Evolutionary conservation across 2,888 invertebrate genomes (phyloP).

Genomic region (Bruchidius siliquastri): DNA sequence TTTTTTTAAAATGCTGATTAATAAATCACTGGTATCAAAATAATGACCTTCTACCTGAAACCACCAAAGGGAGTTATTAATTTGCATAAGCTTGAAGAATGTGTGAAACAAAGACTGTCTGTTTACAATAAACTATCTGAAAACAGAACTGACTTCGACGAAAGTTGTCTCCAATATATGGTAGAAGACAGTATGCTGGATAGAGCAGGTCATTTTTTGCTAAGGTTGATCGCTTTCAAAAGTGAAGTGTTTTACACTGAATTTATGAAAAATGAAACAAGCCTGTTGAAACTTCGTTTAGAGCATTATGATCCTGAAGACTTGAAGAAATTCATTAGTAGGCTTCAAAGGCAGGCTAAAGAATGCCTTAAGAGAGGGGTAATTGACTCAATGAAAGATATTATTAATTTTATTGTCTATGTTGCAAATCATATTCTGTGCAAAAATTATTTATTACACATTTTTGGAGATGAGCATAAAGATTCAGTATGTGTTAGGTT

Average conservation of each 20-base stretch:
- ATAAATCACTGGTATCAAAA: too few species aligned
- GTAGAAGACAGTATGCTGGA: slow-evolving; percentile 57
- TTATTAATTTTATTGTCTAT: slow-evolving; percentile 10
- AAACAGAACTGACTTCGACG: slow-evolving; percentile 32
- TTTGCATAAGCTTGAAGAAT: slow-evolving; percentile 53
- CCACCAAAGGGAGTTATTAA: slow-evolving; percentile 54
- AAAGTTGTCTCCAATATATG: slow-evolving; percentile 49
- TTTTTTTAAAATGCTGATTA: too few species aligned
- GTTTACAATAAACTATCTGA: slow-evolving; percentile 46
- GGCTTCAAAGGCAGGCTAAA: slow-evolving; percentile 19
- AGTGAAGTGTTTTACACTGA: slow-evolving; percentile 41
- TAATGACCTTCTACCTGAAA: slow-evolving; percentile 51
- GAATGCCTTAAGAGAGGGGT: slow-evolving; percentile 14
- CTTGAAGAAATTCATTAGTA: slow-evolving; percentile 20
- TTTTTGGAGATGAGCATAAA: slow-evolving; percentile 9
- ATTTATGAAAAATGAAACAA: slow-evolving; percentile 28
- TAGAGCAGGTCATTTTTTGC: slow-evolving; percentile 56
- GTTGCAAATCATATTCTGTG: slow-evolving; percentile 22
- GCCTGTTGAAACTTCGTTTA: slow-evolving; percentile 20
- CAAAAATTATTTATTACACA: slow-evolving; percentile 16
- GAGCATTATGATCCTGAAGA: slow-evolving; percentile 17
- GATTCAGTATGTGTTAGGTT: slow-evolving; percentile 9
- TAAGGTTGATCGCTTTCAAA: slow-evolving; percentile 47
- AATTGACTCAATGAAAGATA: slow-evolving; percentile 9
- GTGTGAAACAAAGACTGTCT: slow-evolving; percentile 50